Evolutionary conservation across 2,113 vertebrate species (phyloP), one percentile per base, ranked within the genome.

Genomic region (Pimephales promelas): DNA sequence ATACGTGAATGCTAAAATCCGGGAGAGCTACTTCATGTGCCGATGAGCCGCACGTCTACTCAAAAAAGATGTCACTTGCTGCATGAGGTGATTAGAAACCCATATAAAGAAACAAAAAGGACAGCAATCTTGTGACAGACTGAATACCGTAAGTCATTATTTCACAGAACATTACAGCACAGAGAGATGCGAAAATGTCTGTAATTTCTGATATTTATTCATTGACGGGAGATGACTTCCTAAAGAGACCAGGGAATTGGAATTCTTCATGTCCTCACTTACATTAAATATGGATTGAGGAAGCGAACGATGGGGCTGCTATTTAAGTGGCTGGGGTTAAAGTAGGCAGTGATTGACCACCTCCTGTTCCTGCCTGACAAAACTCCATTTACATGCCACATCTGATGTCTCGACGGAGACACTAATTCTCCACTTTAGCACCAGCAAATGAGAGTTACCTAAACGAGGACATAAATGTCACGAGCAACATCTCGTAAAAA

Each of bases 221-320:
- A 86, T 88, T 83, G 87, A 81, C 77, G 71, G 84, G 72, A 85
- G 81, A 83, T 83, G 84, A 79, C 79, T 88, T 88, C 83, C 81
- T 86, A 83, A 88, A 88, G 87, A 88, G 87, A 85, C 52, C 61
- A 81, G 87, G 87, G 86, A 88, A 88, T 88, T 88, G 84, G 87
- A 88, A 85, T 84, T 84, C 75, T 85, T 87, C 83, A 56, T 56
- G 80, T 81, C 81, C 84, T 88, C 80, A 83, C 84, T 83, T 85
- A 68, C 87, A 88, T 88, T 88, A 88, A 88, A 88, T 88, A 88
- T 88, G 87, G 83, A 88, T 85, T 83, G 85, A 64, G 84, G 87
- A 88, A 88, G 87, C 84, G 85, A 85, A 79, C 77, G 85, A 88
- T 86, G 74, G 82, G 72, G 77, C 84, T 59, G 75, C 78, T 83